Conservation (phyloP, 2,888 invertebrate genomes). For the Cyclophora albipunctata region DNA sequence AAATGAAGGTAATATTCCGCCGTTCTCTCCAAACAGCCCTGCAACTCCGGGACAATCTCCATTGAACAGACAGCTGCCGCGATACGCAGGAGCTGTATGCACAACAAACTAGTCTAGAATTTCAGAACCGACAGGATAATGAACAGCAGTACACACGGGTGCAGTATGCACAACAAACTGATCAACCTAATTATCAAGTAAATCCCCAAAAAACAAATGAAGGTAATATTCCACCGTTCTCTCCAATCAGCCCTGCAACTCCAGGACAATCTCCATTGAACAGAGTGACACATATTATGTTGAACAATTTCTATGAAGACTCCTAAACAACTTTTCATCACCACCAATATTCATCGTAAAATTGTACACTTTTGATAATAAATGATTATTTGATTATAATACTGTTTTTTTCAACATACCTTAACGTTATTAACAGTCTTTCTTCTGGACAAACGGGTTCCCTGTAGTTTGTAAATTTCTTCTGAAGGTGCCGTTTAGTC, state of each 20-base stretch:
- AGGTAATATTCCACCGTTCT: no score
- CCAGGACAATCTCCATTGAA: no score
- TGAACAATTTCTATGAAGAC: no score
- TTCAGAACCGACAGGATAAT: constrained; percentile 1
- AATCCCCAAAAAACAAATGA: no score
- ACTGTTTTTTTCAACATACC: background rate
- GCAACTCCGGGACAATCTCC: constrained; percentile 1
- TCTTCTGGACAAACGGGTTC: constrained; percentile 2
- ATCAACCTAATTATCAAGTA: no score
- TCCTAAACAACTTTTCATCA: no score
- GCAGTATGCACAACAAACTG: background rate
- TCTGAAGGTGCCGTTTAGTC: constrained; percentile 1
- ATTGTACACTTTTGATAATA: no score
- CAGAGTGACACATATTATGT: no score
- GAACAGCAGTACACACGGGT: constrained; percentile 1
- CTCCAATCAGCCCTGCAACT: no score
- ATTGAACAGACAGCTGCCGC: constrained; percentile 1
- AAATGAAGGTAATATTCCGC: background rate
- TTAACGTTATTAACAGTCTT: constrained; percentile 3
- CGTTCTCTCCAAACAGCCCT: constrained; percentile 1
- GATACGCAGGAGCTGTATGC: background rate
- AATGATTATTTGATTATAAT: no score
- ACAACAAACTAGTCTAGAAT: constrained; percentile 1
- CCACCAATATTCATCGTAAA: no score
- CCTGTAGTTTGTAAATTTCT: constrained; percentile 1